Conservation (phyloP, 2,888 invertebrate genomes). For the Aleiodes alternator region DNA sequence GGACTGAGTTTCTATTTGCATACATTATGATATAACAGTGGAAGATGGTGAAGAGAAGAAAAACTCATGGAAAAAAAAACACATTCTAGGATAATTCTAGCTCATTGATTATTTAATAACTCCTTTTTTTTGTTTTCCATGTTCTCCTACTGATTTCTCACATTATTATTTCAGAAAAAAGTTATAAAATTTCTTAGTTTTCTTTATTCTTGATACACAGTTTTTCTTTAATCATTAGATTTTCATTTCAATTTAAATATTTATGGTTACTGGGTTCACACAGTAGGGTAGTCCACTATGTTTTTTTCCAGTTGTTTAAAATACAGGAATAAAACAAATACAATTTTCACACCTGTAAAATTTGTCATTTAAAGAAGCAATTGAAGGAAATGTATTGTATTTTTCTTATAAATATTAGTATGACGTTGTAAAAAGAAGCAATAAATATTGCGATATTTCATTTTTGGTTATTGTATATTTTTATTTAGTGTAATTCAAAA, state of each 20-base stretch:
- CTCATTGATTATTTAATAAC: too few relatives aligned
- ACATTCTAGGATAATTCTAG: too few relatives aligned
- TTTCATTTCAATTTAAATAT: neutral
- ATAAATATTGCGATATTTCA: constrained; percentile 22
- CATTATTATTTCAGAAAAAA: neutral
- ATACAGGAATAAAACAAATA: neutral
- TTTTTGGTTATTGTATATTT: neutral
- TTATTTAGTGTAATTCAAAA: neutral
- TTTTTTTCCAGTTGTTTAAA: constrained; percentile 5
- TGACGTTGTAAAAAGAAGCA: constrained; percentile 5
- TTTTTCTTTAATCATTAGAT: constrained; percentile 2
- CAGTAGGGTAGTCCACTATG: neutral
- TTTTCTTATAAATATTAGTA: constrained; percentile 20
- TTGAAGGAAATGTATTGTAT: constrained; percentile 13
- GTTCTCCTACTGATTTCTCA: too few relatives aligned
- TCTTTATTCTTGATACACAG: neutral
- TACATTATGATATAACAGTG: neutral
- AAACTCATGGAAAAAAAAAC: too few relatives aligned
- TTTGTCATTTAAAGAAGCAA: constrained; percentile 15
- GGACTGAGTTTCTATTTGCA: neutral
- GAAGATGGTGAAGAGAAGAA: neutral
- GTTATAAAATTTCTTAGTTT: constrained; percentile 7
- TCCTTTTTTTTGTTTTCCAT: too few relatives aligned
- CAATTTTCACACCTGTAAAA: neutral
- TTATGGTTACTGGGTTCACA: constrained; percentile 24